Conservation (phyloP, 2,113 vertebrate species). For the Pteronura brasiliensis region DNA sequence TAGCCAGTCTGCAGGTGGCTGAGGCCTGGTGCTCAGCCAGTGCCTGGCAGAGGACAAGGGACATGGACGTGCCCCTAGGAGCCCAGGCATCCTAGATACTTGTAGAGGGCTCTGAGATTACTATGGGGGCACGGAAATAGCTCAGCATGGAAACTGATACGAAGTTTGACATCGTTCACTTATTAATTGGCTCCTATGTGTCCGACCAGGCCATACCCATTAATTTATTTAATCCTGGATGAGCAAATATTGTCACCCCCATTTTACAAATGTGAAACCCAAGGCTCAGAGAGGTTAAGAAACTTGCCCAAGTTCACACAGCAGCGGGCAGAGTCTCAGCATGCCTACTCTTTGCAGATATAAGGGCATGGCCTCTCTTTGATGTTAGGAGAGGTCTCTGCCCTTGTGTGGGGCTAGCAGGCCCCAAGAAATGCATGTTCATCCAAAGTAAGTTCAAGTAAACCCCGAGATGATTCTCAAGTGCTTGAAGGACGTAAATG, state of each 20-base stretch:
- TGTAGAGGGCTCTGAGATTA: neutral
- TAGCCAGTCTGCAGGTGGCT: neutral
- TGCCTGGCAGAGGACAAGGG: neutral
- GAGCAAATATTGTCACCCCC: neutral
- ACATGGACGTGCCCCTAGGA: neutral
- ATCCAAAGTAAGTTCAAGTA: no score
- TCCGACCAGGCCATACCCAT: neutral
- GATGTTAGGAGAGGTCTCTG: neutral
- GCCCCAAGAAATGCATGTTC: neutral
- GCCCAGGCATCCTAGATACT: neutral
- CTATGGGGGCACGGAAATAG: neutral
- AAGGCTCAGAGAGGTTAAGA: conserved; percentile 14
- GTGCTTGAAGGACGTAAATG: neutral
- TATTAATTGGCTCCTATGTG: neutral
- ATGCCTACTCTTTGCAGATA: neutral
- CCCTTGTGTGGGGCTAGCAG: neutral
- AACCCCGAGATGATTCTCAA: neutral
- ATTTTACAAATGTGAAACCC: neutral
- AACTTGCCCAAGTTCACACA: neutral
- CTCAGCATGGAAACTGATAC: neutral
- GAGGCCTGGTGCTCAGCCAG: neutral
- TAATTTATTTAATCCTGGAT: neutral
- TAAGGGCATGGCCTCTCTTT: neutral
- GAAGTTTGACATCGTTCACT: no score
- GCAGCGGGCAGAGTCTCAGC: neutral